phyloP scores from a whole-genome alignment of 2,797 vertebrate species.

The Picus viridis region DNA sequence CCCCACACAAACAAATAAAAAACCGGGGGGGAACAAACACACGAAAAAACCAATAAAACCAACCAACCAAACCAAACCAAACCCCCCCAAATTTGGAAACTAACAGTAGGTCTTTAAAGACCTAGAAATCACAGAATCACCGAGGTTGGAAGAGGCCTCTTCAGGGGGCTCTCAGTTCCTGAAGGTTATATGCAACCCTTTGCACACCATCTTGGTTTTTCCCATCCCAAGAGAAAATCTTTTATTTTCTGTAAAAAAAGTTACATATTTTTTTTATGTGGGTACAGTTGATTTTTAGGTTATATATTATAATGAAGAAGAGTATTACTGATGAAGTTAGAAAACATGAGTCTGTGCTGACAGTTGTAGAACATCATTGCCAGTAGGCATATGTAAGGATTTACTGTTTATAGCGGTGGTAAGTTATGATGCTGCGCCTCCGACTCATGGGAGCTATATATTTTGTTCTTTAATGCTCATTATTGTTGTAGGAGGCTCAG shows the following conservation, averaged over 20 bases:
- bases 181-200: neutral
- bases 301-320: constrained; percentile 2
- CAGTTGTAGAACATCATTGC: constrained; percentile 48
- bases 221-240: neutral
- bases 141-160: neutral
- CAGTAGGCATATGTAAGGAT: constrained; percentile 54
- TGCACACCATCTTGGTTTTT: neutral
- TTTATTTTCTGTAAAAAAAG: neutral
- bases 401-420: constrained; percentile 59
- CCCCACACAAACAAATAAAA: no score
- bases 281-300: constrained; percentile 1
- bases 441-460: constrained; percentile 34
- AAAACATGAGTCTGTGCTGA: constrained; percentile 21
- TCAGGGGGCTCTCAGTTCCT: neutral
- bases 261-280: neutral
- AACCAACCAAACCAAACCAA: neutral
- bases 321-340: constrained; percentile 14
- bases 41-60: neutral
- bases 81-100: neutral
- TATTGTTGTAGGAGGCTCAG: constrained; percentile 27
- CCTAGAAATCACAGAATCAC: neutral
- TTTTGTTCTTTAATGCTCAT: constrained; percentile 48
- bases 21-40: neutral
- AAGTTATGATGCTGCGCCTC: constrained; percentile 35
- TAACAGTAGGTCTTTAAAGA: neutral